These are phyloP conservation scores for Donacobius atricapilla DNA, from an alignment of 2,113 vertebrate species.

Conservation along the genomic window DNA sequence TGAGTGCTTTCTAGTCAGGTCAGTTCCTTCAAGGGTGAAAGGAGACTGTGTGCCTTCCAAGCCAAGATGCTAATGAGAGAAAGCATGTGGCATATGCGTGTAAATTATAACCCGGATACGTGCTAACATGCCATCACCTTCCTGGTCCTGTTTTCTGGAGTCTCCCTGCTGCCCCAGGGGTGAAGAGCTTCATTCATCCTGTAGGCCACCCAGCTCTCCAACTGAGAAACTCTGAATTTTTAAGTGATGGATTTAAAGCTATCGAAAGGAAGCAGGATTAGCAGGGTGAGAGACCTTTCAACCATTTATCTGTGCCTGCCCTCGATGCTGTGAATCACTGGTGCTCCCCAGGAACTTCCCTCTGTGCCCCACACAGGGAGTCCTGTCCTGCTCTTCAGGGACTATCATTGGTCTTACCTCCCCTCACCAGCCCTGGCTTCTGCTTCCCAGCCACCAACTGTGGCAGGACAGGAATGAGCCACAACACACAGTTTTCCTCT, in stretches of 20 bases:
- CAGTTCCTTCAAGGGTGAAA: slow-evolving; percentile 12
- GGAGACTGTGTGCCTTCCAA: slow-evolving; percentile 32
- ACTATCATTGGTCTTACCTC: not conserved
- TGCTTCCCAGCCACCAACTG: not conserved
- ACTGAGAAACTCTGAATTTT: slow-evolving; percentile 59
- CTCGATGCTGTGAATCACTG: not conserved
- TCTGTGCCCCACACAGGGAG: not conserved
- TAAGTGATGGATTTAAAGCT: slow-evolving; percentile 71
- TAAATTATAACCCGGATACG: slow-evolving; percentile 48
- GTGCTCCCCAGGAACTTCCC: not conserved
- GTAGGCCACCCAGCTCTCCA: slow-evolving; percentile 63
- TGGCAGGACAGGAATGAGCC: not conserved
- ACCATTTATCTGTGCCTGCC: slow-evolving; percentile 58
- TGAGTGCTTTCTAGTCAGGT: not conserved
- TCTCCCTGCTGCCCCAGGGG: slow-evolving; percentile 33
- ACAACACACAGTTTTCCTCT: not conserved
- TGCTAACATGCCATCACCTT: slow-evolving; percentile 60
- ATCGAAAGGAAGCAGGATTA: slow-evolving; percentile 61
- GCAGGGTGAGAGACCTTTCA: slow-evolving; percentile 53
- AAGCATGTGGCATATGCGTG: not conserved
- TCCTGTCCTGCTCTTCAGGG: not conserved
- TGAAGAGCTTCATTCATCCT: slow-evolving; percentile 63
- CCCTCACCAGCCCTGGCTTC: not conserved
- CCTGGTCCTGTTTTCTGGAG: slow-evolving; percentile 20
- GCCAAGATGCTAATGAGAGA: not conserved